phyloP scores from a whole-genome alignment of 2,888 invertebrate species.

The Eurois occulta region DNA sequence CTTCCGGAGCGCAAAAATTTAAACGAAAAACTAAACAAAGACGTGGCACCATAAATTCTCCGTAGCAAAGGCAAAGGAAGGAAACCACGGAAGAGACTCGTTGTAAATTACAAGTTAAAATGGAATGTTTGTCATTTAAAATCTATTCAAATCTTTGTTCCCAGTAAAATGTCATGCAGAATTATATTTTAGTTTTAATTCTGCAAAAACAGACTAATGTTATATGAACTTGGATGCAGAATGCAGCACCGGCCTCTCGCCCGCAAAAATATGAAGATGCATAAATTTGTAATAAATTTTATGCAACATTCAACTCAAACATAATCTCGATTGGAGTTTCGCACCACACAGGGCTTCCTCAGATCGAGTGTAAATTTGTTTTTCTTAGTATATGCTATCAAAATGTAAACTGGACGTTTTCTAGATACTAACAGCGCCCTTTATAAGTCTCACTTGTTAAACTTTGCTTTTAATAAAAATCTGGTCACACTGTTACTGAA shows the following conservation, averaged over 20 bases:
- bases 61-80: constrained; percentile 57
- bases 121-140: constrained; percentile 48
- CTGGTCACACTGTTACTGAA: too few species aligned
- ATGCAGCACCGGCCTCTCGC: neutral
- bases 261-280: neutral
- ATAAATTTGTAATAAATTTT: neutral
- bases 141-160: constrained; percentile 13
- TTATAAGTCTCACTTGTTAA: too few species aligned
- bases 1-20: constrained; percentile 55
- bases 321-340: neutral
- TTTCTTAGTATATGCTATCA: too few species aligned
- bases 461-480: too few species aligned
- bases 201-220: neutral
- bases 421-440: too few species aligned
- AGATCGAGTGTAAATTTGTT: neutral
- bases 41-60: constrained; percentile 56
- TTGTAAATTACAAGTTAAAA: constrained; percentile 55
- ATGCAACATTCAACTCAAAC: neutral
- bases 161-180: neutral
- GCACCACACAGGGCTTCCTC: neutral
- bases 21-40: constrained; percentile 59
- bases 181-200: neutral
- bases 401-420: too few species aligned
- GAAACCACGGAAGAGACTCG: constrained; percentile 57
- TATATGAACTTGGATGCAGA: neutral